phyloP scores from a whole-genome alignment of 2,797 vertebrate species.

The Stomatorhinus walkeri region DNA sequence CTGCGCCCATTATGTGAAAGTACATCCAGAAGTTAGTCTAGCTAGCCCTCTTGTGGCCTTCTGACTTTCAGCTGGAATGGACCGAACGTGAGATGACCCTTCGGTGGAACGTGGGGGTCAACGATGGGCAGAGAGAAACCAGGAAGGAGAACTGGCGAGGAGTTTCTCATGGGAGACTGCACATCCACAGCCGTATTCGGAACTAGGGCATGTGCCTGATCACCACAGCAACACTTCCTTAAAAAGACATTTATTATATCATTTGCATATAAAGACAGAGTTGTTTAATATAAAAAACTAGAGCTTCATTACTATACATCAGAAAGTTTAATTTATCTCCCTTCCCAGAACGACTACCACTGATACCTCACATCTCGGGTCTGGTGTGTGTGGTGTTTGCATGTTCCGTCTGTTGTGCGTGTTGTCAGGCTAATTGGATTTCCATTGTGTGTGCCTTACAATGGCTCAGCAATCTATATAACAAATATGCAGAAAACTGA shows the following conservation, averaged over 20 bases:
- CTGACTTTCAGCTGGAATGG: not conserved
- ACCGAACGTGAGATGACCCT: not conserved
- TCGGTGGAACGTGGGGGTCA: not conserved
- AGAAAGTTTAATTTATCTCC: not conserved
- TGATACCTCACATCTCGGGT: not conserved
- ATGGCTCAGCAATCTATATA: not conserved
- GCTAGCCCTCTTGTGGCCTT: not conserved
- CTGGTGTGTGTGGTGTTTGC: not conserved
- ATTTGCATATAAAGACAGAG: not conserved
- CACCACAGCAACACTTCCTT: not conserved
- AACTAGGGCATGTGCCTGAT: not conserved
- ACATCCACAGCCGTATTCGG: not conserved
- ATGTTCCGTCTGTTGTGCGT: not conserved
- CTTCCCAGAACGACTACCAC: not conserved
- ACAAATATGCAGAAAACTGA: not conserved
- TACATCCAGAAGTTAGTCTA: not conserved
- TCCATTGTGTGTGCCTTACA: not conserved
- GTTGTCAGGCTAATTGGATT: not conserved
- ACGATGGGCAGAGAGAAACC: not conserved
- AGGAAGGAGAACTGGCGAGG: not conserved
- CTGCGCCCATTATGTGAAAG: not conserved
- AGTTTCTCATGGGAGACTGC: not conserved
- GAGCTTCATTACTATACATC: not conserved
- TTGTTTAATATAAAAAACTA: not conserved
- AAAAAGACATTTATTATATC: not conserved